These are phyloP conservation scores for Cavia porcellus DNA, from an alignment of 2,113 vertebrate species.

Conservation along the genomic window DNA sequence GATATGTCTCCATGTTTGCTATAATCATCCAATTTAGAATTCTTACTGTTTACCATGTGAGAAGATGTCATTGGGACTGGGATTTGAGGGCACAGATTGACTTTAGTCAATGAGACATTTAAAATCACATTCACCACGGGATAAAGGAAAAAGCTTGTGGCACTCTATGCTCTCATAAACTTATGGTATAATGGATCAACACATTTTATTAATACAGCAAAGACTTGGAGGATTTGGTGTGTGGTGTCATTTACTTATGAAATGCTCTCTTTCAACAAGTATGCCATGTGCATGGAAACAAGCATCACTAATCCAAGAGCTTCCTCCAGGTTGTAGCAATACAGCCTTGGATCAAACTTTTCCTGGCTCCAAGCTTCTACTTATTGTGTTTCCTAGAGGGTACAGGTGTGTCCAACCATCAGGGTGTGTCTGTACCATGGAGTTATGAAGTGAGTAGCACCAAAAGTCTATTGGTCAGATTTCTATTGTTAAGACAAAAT, in stretches of 20 bases:
- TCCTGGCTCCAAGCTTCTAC: not conserved
- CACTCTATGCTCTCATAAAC: not conserved
- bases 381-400: not conserved
- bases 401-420: not conserved
- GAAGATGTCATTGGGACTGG: not conserved
- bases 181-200: not conserved
- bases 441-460: not conserved
- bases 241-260: conserved; percentile 23
- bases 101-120: conserved; percentile 8
- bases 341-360: not conserved
- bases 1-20: not conserved
- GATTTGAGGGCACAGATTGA: not conserved
- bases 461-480: not conserved
- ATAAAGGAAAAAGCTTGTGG: conserved; percentile 35
- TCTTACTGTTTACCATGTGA: not conserved
- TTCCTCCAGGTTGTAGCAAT: not conserved
- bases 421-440: not conserved
- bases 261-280: conserved; percentile 24
- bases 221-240: not conserved
- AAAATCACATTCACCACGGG: not conserved
- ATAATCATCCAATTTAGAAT: conserved; percentile 47
- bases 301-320: not conserved
- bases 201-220: conserved; percentile 1
- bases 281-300: not conserved
- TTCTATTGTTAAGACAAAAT: not conserved